Conservation (phyloP, 2,888 invertebrate genomes). For the Lycophotia porphyrea region DNA sequence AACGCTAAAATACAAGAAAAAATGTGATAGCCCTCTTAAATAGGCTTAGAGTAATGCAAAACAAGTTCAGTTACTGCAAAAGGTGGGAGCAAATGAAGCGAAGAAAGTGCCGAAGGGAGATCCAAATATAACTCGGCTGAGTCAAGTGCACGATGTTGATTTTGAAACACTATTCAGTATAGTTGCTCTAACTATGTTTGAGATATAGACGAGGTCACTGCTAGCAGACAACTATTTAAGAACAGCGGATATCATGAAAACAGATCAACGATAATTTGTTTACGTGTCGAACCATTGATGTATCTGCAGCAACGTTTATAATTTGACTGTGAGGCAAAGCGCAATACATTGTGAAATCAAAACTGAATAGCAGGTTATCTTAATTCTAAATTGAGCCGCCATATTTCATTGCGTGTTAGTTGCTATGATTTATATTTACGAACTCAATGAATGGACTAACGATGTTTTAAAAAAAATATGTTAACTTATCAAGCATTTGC, state of each 20-base stretch:
- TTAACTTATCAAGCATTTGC: background rate
- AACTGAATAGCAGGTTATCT: conserved; percentile 43
- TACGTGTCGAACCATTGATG: conserved; percentile 52
- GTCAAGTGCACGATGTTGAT: conserved; percentile 73
- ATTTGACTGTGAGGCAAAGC: conserved; percentile 22
- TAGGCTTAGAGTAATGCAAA: conserved; percentile 29
- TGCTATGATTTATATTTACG: conserved; percentile 47
- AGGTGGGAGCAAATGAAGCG: conserved; percentile 65
- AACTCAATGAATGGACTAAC: conserved; percentile 34
- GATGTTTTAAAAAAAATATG: conserved; percentile 27
- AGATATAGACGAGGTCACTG: conserved; percentile 63
- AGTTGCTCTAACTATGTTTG: conserved; percentile 57
- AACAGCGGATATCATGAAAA: conserved; percentile 60
- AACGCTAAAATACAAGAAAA: too few relatives aligned
- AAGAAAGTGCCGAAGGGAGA: conserved; percentile 68
- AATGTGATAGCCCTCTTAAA: too few relatives aligned
- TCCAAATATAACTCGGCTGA: conserved; percentile 73
- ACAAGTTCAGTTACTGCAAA: conserved; percentile 50
- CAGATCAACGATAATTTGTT: conserved; percentile 59
- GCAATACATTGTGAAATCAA: conserved; percentile 48
- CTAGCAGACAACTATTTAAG: conserved; percentile 59
- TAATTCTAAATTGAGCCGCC: conserved; percentile 34
- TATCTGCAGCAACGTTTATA: conserved; percentile 37
- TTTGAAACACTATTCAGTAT: conserved; percentile 62
- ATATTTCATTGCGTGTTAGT: conserved; percentile 38